Percentiles rank a stretch among this genome's conserved stretches.
phyloP scores from a whole-genome alignment of 2,797 vertebrate species.

The Protonibea diacanthus region DNA sequence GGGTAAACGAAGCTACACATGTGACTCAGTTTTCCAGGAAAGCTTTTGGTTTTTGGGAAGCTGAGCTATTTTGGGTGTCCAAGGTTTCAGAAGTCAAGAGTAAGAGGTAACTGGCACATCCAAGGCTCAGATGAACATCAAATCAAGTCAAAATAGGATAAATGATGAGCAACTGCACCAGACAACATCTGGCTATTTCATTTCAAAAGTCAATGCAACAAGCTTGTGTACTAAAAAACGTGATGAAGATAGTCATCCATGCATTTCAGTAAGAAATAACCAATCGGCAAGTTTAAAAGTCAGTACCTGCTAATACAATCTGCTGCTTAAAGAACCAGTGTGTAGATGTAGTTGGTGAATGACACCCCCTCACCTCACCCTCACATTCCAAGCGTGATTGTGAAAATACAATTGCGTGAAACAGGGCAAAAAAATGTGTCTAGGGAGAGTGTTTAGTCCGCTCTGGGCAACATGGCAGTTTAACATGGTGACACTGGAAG shows the following conservation, averaged over 20 bases:
- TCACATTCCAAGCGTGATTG: no score
- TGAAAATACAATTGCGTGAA: no score
- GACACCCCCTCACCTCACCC: no score
- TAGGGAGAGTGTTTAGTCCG: no score
- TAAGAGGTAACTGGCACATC: background rate
- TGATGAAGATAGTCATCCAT: background rate
- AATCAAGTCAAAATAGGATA: background rate
- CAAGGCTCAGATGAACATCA: background rate
- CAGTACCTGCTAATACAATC: background rate
- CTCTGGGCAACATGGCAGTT: no score
- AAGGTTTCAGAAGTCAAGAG: background rate
- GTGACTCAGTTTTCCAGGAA: background rate
- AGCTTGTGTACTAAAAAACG: background rate
- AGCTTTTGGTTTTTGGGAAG: background rate
- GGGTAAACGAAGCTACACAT: no score
- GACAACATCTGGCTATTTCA: background rate
- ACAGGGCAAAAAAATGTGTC: no score
- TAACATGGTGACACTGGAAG: no score
- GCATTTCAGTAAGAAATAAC: background rate
- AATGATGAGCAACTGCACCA: background rate
- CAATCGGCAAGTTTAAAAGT: background rate
- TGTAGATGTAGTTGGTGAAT: no score
- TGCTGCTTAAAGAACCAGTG: no score
- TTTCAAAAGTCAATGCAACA: background rate
- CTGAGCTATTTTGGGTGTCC: no score